These are phyloP conservation scores for Chesias legatella DNA, from an alignment of 2,888 invertebrate species.

Conservation along the genomic window DNA sequence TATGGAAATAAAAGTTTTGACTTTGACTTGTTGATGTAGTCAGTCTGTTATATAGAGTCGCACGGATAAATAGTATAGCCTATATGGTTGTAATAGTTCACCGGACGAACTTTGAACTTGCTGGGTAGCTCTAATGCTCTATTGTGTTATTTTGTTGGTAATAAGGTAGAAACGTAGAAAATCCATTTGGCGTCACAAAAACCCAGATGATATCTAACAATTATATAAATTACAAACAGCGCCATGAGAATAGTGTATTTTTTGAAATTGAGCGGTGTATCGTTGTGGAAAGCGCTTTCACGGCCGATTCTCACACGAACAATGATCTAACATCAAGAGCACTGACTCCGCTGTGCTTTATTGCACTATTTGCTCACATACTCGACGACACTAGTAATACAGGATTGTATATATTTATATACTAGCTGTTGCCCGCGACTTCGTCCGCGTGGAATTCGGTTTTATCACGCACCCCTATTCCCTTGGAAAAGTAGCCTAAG, in stretches of 20 bases:
- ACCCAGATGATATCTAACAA: constrained; percentile 30
- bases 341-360: constrained; percentile 37
- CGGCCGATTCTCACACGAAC: constrained; percentile 65
- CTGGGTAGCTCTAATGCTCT: too few relatives aligned
- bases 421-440: too few relatives aligned
- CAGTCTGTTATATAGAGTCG: too few relatives aligned
- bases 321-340: constrained; percentile 56
- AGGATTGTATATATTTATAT: not conserved
- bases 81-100: too few relatives aligned
- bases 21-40: too few relatives aligned
- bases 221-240: constrained; percentile 41
- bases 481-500: too few relatives aligned
- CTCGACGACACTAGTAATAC: not conserved
- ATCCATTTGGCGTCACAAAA: constrained; percentile 25
- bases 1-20: too few relatives aligned
- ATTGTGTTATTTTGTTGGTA: too few relatives aligned
- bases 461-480: too few relatives aligned
- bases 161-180: not conserved
- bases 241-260: constrained; percentile 41
- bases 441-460: too few relatives aligned
- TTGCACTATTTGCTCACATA: constrained; percentile 13
- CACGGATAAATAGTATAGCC: too few relatives aligned
- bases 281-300: constrained; percentile 72
- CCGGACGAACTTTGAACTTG: too few relatives aligned
- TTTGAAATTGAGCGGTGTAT: constrained; percentile 44